These are phyloP conservation scores for Carposina sasakii DNA, from an alignment of 1,140 invertebrate species.

Conservation along the genomic window DNA sequence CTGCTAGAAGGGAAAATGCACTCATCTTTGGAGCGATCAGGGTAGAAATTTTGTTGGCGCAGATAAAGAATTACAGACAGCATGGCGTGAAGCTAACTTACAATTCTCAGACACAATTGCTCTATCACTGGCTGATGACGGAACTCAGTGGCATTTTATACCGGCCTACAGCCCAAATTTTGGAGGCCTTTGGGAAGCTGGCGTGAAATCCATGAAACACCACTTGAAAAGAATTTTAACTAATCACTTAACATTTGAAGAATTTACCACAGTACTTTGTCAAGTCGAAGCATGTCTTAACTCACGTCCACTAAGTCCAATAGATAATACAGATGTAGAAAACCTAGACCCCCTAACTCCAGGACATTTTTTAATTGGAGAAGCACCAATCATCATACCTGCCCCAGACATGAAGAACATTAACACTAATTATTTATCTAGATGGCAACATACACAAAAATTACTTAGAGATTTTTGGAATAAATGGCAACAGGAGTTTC, in stretches of 20 bases:
- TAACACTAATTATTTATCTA: slow-evolving; percentile 1
- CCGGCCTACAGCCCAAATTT: slow-evolving; percentile 44
- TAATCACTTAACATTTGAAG: slow-evolving; percentile 15
- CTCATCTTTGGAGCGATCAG: slow-evolving; percentile 36
- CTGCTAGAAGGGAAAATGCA: slow-evolving; percentile 30
- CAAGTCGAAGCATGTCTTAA: slow-evolving; percentile 16
- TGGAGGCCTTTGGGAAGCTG: slow-evolving; percentile 39
- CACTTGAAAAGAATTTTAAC: slow-evolving; percentile 31
- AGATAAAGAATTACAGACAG: slow-evolving; percentile 20
- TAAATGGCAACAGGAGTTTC: slow-evolving; percentile 13
- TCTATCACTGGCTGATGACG: slow-evolving; percentile 7
- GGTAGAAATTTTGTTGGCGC: slow-evolving; percentile 50
- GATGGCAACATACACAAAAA: slow-evolving; percentile 18
- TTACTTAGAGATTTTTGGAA: slow-evolving; percentile 14
- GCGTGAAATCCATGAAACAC: slow-evolving; percentile 18
- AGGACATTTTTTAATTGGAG: slow-evolving; percentile 18
- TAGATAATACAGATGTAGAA: slow-evolving; percentile 11
- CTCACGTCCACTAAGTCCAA: slow-evolving; percentile 8
- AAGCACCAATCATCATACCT: slow-evolving; percentile 14
- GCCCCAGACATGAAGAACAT: neutral
- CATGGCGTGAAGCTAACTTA: slow-evolving; percentile 5
- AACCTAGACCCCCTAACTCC: slow-evolving; percentile 9
- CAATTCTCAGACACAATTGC: slow-evolving; percentile 8
- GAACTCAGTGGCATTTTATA: slow-evolving; percentile 56
- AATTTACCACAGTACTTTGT: slow-evolving; percentile 10